Conservation (phyloP, 2,797 vertebrate species). For the Natrix natrix region DNA sequence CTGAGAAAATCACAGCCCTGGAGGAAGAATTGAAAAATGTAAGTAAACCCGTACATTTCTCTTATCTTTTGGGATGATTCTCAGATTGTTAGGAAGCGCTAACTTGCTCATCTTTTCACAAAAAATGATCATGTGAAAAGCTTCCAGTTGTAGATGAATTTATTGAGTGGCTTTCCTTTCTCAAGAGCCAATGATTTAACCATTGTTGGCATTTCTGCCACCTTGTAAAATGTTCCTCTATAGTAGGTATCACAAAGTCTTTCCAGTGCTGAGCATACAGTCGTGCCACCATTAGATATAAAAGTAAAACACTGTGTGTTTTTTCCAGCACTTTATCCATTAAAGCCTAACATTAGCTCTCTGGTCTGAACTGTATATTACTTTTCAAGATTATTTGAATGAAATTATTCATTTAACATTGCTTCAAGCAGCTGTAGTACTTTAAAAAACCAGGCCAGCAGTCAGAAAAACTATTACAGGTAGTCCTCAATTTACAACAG, state of each 20-base stretch:
- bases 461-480: neutral
- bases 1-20: conserved; percentile 79
- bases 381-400: neutral
- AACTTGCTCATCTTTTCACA: neutral
- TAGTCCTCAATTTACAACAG: too few species aligned
- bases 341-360: neutral
- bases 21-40: conserved; percentile 91
- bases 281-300: neutral
- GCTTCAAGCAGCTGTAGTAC: neutral
- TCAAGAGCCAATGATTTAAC: neutral
- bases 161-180: neutral
- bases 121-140: neutral
- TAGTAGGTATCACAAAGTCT: neutral
- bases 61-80: neutral
- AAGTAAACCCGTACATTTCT: conserved; percentile 35
- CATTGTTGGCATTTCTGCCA: neutral
- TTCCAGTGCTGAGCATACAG: neutral
- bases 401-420: neutral
- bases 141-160: too few species aligned
- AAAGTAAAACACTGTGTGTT: neutral
- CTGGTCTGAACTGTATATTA: neutral
- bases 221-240: neutral
- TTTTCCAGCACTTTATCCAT: neutral
- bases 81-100: neutral
- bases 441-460: neutral